Evolutionary conservation across 2,888 invertebrate species (phyloP), one percentile per base, ranked within the genome.

Genomic region (Chaetogeoica ovagalla): DNA sequence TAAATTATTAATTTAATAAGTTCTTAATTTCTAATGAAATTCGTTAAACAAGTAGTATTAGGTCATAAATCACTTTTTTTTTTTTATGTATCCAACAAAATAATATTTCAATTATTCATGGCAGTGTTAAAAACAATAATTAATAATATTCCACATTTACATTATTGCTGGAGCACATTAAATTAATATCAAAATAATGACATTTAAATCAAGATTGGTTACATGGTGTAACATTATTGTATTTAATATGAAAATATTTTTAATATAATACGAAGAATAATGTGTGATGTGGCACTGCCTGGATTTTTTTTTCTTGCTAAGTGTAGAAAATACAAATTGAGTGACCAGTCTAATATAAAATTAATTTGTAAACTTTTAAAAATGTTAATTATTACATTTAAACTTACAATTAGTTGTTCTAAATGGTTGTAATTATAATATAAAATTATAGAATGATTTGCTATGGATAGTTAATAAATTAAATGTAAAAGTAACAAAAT

Each of bases 281-380:
- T 11, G 1, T 37, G 65, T 65, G 43, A 37, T 17, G 43, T n/a
- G 4, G 0, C 48, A 48, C 48, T 48, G 48, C 48, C 11, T 39
- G 15, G 15, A 13, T 43, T 65, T 13, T n/a, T 43, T 65, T 69
- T 37, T 52, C 55, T 30, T 55, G n/a, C 19, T 9, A 37, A 69
- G 55, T 69, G 6, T 55, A 55, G n/a, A 52, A n/a, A 72, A 19
- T 63, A 73, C 8, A 15, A 75, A 65, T 39, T 19, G 11, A 39
- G 55, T 75, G 66, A 55, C 57, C 55, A 37, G 43, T 55, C 30
- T 52, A 63, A 73, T 63, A 74, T 63, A 65, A 63, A 73, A 63
- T 8, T 19, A 21, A 13, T 23, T 62, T 62, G 19, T 73, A 17
- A 63, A 52, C 43, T 57, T 17, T 55, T 52, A 23, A 48, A 9